phyloP scores from a whole-genome alignment of 2,888 invertebrate genomes.

The Peribatodes rhomboidaria region DNA sequence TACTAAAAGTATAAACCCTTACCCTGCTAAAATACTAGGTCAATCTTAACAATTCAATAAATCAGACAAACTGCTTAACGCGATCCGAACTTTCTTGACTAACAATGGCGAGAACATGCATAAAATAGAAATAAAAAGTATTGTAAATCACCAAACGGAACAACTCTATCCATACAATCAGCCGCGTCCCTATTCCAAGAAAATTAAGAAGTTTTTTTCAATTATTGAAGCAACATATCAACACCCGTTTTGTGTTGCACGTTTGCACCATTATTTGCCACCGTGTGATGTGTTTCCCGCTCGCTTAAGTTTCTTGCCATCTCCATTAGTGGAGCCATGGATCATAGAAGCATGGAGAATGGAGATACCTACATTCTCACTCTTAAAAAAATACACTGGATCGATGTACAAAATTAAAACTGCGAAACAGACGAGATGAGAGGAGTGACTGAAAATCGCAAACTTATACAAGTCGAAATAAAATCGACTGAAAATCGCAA shows the following conservation, averaged over 20 bases:
- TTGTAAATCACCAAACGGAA: conserved; percentile 35
- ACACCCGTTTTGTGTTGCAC: conserved; percentile 34
- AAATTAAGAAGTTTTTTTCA: conserved; percentile 10
- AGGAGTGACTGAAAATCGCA: too few relatives aligned
- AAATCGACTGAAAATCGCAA: too few relatives aligned
- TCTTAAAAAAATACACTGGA: too few relatives aligned
- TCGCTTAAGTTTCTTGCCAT: conserved; percentile 43
- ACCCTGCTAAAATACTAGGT: too few relatives aligned
- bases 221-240: conserved; percentile 36
- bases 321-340: conserved; percentile 41
- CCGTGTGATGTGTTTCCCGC: conserved; percentile 36
- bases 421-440: too few relatives aligned
- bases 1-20: not conserved
- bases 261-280: conserved; percentile 35
- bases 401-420: too few relatives aligned
- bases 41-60: not conserved
- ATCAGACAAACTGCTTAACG: not conserved
- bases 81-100: not conserved
- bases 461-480: too few relatives aligned
- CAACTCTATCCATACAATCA: not conserved
- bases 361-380: conserved; percentile 33
- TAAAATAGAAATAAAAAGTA: conserved; percentile 18
- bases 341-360: conserved; percentile 9
- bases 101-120: not conserved
- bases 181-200: conserved; percentile 19